These are phyloP conservation scores for Chymomyza costata DNA, from an alignment of 1,140 invertebrate species.

Conservation along the genomic window DNA sequence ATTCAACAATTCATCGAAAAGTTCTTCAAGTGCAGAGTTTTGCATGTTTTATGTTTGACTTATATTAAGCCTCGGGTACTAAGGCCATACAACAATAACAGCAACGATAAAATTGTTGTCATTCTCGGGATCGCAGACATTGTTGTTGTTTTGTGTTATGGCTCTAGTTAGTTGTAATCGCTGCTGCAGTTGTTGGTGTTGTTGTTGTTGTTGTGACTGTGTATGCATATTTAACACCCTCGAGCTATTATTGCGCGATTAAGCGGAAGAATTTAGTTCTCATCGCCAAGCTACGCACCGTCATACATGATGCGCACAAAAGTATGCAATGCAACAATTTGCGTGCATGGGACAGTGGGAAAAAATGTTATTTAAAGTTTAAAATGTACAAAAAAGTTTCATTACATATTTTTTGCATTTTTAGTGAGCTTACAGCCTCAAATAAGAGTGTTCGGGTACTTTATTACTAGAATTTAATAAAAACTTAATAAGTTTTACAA, in stretches of 20 bases:
- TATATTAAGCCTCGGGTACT: no score
- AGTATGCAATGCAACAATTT: slow-evolving; percentile 33
- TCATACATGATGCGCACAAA: slow-evolving; percentile 22
- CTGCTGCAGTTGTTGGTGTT: slow-evolving; percentile 25
- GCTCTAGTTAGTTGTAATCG: slow-evolving; percentile 39
- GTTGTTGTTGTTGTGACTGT: slow-evolving; percentile 12
- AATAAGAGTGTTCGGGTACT: no score
- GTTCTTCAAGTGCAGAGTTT: no score
- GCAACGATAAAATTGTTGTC: no score
- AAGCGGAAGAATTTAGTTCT: slow-evolving; percentile 48
- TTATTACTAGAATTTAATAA: no score
- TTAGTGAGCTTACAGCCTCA: no score
- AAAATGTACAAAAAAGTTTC: no score
- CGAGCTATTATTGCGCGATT: slow-evolving; percentile 62
- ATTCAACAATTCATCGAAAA: no score
- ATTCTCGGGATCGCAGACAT: not conserved
- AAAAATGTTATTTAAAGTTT: not conserved
- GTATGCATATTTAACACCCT: slow-evolving; percentile 50
- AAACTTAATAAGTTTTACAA: no score
- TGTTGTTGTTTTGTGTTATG: slow-evolving; percentile 8
- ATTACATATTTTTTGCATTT: not conserved
- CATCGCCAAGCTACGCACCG: slow-evolving; percentile 36
- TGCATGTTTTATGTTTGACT: no score
- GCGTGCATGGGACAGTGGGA: slow-evolving; percentile 17
- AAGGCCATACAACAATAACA: no score